phyloP scores from a whole-genome alignment of 1,140 invertebrate species.

The Elymnias hypermnestra region DNA sequence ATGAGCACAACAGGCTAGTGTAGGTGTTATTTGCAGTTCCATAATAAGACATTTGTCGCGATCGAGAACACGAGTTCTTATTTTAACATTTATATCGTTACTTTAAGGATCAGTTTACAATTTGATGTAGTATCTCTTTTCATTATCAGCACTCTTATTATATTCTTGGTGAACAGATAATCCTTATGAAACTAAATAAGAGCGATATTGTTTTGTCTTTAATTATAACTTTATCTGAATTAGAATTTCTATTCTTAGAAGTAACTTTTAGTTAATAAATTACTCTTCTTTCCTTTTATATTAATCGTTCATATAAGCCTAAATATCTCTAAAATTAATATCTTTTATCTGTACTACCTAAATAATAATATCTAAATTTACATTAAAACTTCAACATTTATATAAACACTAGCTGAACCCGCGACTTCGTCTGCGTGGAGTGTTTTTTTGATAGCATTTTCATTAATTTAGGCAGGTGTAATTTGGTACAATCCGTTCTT shows the following conservation, averaged over 20 bases:
- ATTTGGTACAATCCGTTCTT: too few species aligned
- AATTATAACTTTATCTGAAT: not conserved
- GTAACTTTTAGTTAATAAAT: not conserved
- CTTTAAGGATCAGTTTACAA: not conserved
- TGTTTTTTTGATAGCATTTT: too few species aligned
- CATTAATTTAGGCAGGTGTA: too few species aligned
- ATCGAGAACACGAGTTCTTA: not conserved
- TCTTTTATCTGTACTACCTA: too few species aligned
- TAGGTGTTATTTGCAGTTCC: slow-evolving; percentile 21
- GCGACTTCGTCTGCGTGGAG: too few species aligned
- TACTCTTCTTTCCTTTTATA: too few species aligned
- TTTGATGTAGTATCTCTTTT: not conserved
- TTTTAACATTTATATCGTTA: not conserved
- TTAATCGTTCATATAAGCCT: too few species aligned
- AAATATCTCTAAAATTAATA: too few species aligned
- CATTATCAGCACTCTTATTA: not conserved
- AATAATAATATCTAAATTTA: too few species aligned
- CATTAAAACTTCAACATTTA: too few species aligned
- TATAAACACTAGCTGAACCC: too few species aligned
- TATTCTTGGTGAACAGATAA: not conserved
- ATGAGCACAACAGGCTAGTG: slow-evolving; percentile 44
- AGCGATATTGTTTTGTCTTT: not conserved
- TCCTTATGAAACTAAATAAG: not conserved
- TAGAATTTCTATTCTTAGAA: not conserved
- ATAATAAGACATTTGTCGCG: not conserved